Conservation (phyloP, 92 coral and sea anemone genomes). For the Porites cylindrica region DNA sequence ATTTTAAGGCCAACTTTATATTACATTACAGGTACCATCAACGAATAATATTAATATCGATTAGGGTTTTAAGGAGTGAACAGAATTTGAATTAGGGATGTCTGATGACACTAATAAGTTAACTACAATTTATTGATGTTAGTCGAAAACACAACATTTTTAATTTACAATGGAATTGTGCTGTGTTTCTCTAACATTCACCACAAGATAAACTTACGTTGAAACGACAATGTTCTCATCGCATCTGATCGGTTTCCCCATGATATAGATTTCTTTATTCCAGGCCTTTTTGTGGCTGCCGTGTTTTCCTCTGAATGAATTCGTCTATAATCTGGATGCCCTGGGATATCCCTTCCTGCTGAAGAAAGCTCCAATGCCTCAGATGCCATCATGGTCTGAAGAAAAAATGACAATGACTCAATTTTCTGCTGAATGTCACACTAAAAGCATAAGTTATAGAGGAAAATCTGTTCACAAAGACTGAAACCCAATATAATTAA, state of each 20-base stretch:
- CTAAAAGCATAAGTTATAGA: background rate
- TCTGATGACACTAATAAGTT: no score
- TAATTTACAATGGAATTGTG: background rate
- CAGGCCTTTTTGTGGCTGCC: conserved; percentile 23
- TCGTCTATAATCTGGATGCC: conserved; percentile 48
- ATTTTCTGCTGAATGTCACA: background rate
- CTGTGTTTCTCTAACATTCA: background rate
- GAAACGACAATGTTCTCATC: conserved; percentile 33
- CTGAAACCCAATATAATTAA: background rate
- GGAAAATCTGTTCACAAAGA: background rate
- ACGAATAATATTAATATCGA: no score
- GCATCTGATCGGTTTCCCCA: conserved; percentile 42
- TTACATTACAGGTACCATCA: no score
- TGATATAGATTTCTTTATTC: conserved; percentile 48
- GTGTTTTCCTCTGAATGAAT: conserved; percentile 61
- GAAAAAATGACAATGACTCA: background rate
- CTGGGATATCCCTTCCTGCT: conserved; percentile 21
- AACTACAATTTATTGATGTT: no score
- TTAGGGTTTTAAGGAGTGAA: no score
- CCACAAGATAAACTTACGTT: conserved; percentile 30
- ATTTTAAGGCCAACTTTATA: no score
- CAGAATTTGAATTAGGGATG: no score
- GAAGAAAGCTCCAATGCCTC: conserved; percentile 30
- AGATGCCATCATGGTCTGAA: conserved; percentile 50
- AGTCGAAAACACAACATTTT: background rate